Conservation (phyloP, 2,888 invertebrate species). For the Spodoptera picta region DNA sequence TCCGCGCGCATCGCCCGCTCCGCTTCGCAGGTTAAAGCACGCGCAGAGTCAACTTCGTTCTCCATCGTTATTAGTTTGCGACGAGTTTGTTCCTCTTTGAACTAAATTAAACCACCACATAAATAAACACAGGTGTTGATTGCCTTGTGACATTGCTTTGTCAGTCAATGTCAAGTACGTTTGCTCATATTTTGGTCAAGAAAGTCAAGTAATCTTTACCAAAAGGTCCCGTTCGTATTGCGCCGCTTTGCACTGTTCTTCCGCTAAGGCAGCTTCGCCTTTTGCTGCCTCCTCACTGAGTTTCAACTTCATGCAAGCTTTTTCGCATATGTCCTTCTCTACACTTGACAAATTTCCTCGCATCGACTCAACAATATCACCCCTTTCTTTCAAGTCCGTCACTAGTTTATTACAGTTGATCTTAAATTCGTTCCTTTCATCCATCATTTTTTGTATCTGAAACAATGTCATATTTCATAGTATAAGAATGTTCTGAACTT, state of each 20-base stretch:
- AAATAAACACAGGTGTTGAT: neutral
- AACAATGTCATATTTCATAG: slow-evolving; percentile 23
- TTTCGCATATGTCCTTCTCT: slow-evolving; percentile 69
- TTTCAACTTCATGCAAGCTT: slow-evolving; percentile 64
- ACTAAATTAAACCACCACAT: slow-evolving; percentile 58
- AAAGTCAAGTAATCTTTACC: slow-evolving; percentile 52
- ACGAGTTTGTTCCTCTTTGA: slow-evolving; percentile 77
- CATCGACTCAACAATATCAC: slow-evolving; percentile 61
- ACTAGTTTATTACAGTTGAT: slow-evolving; percentile 57
- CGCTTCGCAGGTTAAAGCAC: slow-evolving; percentile 70
- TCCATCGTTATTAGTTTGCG: slow-evolving; percentile 66
- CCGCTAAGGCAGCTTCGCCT: slow-evolving; percentile 66
- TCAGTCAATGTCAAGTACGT: no score
- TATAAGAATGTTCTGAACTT: neutral
- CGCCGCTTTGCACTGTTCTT: slow-evolving; percentile 67
- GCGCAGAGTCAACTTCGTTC: slow-evolving; percentile 69
- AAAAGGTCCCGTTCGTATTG: slow-evolving; percentile 77
- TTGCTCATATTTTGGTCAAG: no score
- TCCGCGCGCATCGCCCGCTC: slow-evolving; percentile 78
- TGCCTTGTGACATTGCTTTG: no score
- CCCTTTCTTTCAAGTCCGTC: slow-evolving; percentile 58
- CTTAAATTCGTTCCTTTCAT: slow-evolving; percentile 72
- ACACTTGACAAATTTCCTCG: slow-evolving; percentile 55
- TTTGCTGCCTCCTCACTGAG: slow-evolving; percentile 67
- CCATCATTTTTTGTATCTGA: slow-evolving; percentile 70